Evolutionary conservation across 2,797 vertebrate species (phyloP).

Genomic region (Spheniscus humboldti): DNA sequence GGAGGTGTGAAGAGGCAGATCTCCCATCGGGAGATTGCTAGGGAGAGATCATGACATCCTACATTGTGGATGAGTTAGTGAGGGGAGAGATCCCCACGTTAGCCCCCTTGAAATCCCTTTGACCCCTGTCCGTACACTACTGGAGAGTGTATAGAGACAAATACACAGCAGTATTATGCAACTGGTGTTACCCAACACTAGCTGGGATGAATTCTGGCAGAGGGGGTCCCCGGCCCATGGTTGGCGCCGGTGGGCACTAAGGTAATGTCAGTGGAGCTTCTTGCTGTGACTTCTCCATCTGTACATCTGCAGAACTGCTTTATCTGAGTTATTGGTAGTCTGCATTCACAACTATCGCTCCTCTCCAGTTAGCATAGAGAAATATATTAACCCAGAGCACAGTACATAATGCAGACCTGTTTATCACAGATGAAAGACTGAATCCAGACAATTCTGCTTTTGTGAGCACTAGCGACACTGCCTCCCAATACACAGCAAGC

Average conservation of each 20-base stretch:
- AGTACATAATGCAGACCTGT: not conserved
- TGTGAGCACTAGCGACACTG: not conserved
- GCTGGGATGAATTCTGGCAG: not conserved
- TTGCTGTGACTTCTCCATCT: not conserved
- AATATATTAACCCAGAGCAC: not conserved
- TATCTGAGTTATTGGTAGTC: not conserved
- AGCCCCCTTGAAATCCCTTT: not conserved
- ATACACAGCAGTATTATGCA: not conserved
- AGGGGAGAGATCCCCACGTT: not conserved
- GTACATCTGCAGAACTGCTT: not conserved
- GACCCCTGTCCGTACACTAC: not conserved
- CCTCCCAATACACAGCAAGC: not conserved
- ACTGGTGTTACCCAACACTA: not conserved
- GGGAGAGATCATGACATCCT: not conserved
- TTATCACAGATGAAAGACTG: not conserved
- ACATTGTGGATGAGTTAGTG: not conserved
- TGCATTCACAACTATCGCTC: not conserved
- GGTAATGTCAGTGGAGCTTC: not conserved
- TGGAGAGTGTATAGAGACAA: not conserved
- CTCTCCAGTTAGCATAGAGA: not conserved
- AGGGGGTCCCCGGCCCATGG: not conserved
- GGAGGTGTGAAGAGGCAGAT: not conserved
- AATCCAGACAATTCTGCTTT: not conserved
- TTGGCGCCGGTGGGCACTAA: not conserved
- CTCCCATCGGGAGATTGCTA: not conserved